Base-by-base conservation (phyloP, 2,113 vertebrate genomes). In the Pseudois nayaur region DNA sequence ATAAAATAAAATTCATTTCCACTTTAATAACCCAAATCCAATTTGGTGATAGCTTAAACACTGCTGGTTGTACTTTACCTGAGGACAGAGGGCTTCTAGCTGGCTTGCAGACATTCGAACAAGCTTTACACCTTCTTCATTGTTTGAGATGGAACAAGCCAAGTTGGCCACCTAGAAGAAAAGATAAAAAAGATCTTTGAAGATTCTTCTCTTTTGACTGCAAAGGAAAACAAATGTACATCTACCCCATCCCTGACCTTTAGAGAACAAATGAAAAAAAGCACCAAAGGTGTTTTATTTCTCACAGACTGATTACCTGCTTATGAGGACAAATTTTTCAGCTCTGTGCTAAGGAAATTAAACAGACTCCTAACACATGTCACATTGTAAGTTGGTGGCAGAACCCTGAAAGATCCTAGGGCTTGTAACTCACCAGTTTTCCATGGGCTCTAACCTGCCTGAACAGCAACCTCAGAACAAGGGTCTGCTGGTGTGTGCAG, bases 61-160 rank as follows among this genome's bases (percentile, higher is more conserved):
- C 1, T 92, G 52, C 17, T n/a, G 6, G 23, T 23, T 67, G 1
- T 7, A 86, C 62, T 23, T 97, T 99, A 99, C 99, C 99, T 99
- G 99, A 96, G 99, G 99, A 98, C 99, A 99, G 21, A 99, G 99
- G 57, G 99, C 98, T 99, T 99, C 99, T 97, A 99, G 99, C 98
- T 99, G 99, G 97, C 99, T 99, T 67, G 99, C 99, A 57, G 99
- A 99, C 99, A 99, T 99, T 85, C 99, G 99, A 86, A 99, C 99
- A 97, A 99, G 98, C 94, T 99, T 99, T 94, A 99, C 99, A 23
- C 99, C 99, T 98, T 99, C 99, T 97, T 99, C 99, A 4, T 99
- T 99, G 98, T 99, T 99, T 31, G 99, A 99, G 98, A 99, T 99
- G 83, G 99, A 99, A 97, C 99, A 99, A 76, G 99, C 99, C 98